Evolutionary conservation across 2,797 vertebrate species (phyloP), one percentile per base, ranked within the genome.

Genomic region (Lacerta agilis): DNA sequence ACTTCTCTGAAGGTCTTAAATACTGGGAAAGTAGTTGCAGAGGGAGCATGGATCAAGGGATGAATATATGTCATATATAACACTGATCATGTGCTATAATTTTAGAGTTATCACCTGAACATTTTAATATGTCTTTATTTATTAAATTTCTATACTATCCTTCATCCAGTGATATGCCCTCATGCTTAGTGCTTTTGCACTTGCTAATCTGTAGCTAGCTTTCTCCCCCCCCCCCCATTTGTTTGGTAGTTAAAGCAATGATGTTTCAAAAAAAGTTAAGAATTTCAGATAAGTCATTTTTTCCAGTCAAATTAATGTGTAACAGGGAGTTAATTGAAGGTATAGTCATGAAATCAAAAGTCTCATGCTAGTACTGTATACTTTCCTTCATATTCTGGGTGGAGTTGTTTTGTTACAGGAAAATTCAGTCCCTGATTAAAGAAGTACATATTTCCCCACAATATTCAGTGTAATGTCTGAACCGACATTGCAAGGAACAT

Each of bases 1-100:
- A 36, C 79, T 85, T 33, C n/a, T 91, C 43, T n/a, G 73, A 69
- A n/a, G 82, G 8, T 58, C 23, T 64, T 93, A 90, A 72, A 79
- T 79, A 76, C 0, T 0, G 1, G 76, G 72, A 82, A 88, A 49
- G 66, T 67, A 43, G 61, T 64, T 23, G 61, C 61, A 18, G 61
- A 64, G 61, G 61, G 20, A 64, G 61, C 17, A 64, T 64, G 61
- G 61, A 23, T 64, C 20, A 64, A 64, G 61, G 61, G 18, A 61
- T 61, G 58, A 64, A 64, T 64, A 64, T 71, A 49, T 49, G 13
- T 69, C 43, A 82, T 67, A 82, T 82, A n/a, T 69, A 69, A 15
- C n/a, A 72, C 29, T 49, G 33, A 71, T 55, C 71, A 17, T 71
- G 29, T 49, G 41, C 18, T 82, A 29, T 25, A 43, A 33, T 33